These are phyloP conservation scores for Tribolium freemani DNA, from an alignment of 2,888 invertebrate genomes.

Conservation along the genomic window DNA sequence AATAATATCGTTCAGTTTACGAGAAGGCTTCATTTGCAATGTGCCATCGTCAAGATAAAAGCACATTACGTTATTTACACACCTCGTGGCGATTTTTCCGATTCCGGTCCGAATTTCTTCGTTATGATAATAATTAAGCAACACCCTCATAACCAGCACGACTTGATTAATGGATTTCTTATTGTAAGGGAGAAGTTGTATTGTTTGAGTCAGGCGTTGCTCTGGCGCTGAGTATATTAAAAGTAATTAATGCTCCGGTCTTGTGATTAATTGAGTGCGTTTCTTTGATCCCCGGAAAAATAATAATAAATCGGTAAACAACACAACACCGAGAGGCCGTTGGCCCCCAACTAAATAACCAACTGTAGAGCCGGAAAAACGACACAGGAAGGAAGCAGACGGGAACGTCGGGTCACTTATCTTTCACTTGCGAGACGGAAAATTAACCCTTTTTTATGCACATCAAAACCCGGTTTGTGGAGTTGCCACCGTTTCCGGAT, in stretches of 20 bases:
- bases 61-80: slow-evolving; percentile 43
- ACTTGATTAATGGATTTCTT: slow-evolving; percentile 42
- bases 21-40: slow-evolving; percentile 48
- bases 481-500: not conserved
- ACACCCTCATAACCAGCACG: slow-evolving; percentile 32
- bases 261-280: slow-evolving; percentile 36
- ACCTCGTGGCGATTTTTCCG: slow-evolving; percentile 23
- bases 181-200: slow-evolving; percentile 35
- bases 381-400: not conserved
- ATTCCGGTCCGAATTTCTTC: slow-evolving; percentile 11
- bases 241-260: slow-evolving; percentile 40
- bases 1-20: slow-evolving; percentile 54
- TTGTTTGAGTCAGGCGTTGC: slow-evolving; percentile 24
- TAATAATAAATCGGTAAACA: not conserved
- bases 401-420: not conserved
- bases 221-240: slow-evolving; percentile 31
- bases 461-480: not conserved
- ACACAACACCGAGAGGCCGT: not conserved
- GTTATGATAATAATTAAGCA: slow-evolving; percentile 39
- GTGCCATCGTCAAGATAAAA: slow-evolving; percentile 42
- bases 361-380: not conserved
- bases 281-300: not conserved
- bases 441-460: not conserved
- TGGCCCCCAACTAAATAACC: not conserved
- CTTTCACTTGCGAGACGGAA: not conserved